phyloP scores from a whole-genome alignment of 1,140 invertebrate genomes.

The Elysia chlorotica region DNA sequence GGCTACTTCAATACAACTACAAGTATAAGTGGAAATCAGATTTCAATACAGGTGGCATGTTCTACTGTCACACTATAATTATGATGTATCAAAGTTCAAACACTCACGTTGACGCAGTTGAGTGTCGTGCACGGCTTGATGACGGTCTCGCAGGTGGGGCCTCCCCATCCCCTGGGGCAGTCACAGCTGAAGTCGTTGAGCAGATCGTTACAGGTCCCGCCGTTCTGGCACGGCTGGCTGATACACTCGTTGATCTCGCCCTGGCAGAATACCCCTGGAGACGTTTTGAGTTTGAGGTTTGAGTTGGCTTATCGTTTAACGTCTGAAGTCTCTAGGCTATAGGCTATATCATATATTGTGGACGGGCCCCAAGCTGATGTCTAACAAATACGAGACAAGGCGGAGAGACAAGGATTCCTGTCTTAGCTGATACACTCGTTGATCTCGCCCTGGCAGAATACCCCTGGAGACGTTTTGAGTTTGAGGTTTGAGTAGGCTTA shows the following conservation, averaged over 20 bases:
- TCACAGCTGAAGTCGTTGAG: slow-evolving; percentile 31
- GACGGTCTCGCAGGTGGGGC: slow-evolving; percentile 27
- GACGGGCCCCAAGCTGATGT: no score
- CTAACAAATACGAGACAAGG: no score
- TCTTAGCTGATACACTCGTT: slow-evolving; percentile 36
- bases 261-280: slow-evolving; percentile 36
- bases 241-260: slow-evolving; percentile 39
- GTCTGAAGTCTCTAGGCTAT: neutral
- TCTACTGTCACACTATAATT: no score
- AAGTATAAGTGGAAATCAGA: no score
- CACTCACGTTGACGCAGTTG: slow-evolving; percentile 15
- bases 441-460: slow-evolving; percentile 34
- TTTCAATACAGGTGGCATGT: no score
- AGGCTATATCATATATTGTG: no score
- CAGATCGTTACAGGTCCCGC: slow-evolving; percentile 34
- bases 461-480: no score
- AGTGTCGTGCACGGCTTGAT: neutral
- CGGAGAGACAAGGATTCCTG: no score
- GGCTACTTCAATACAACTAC: no score
- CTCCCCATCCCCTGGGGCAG: slow-evolving; percentile 29
- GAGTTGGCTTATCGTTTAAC: neutral
- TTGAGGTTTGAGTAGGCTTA: no score
- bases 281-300: no score
- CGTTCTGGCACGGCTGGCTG: slow-evolving; percentile 31
- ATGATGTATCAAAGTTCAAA: no score